Evolutionary conservation across 2,888 invertebrate species (phyloP), one percentile per base, ranked within the genome.

Genomic region (Troides oblongomaculatus): DNA sequence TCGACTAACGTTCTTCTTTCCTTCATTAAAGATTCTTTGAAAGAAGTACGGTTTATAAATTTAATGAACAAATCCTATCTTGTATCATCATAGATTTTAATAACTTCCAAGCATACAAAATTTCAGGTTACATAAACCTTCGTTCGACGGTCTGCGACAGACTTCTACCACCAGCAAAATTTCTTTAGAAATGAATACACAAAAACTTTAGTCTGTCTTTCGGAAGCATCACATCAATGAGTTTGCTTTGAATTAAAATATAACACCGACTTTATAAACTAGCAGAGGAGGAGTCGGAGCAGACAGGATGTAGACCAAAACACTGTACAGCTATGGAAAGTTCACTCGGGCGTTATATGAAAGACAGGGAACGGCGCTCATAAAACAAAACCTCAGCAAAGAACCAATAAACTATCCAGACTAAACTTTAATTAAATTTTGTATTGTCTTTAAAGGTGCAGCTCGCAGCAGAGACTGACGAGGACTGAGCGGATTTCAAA

Each of bases 341-440:
- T 75, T 72, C 72, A 72, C 67, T 72, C 64, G 57, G 70, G 71
- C 68, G 69, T 64, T 71, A 74, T 71, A 69, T 63, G 74, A 73
- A 74, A 79, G 79, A 81, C 79, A 79, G 78, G 78, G 76, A 80
- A 81, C 79, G 75, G 68, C 71, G 68, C 78, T 78, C 79, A 80
- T 84, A 82, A 83, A 84, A 83, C 80, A 82, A 81, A 84, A 84
- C 82, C 85, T 77, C 78, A 75, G 76, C 79, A 79, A 80, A 80
- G 81, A 86, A 84, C 86, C 85, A 84, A 88, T 88, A 86, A 88
- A 89, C 87, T 88, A 89, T 86, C 81, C 82, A 82, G 85, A 84
- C 85, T 81, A 79, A 85, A 88, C 78, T 89, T 89, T 89, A 89
- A 89, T 89, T 89, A 89, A 88, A 89, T 88, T 89, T 88, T 87